These are phyloP conservation scores for Philaenus spumarius DNA, from an alignment of 1,140 invertebrate genomes.

Conservation along the genomic window DNA sequence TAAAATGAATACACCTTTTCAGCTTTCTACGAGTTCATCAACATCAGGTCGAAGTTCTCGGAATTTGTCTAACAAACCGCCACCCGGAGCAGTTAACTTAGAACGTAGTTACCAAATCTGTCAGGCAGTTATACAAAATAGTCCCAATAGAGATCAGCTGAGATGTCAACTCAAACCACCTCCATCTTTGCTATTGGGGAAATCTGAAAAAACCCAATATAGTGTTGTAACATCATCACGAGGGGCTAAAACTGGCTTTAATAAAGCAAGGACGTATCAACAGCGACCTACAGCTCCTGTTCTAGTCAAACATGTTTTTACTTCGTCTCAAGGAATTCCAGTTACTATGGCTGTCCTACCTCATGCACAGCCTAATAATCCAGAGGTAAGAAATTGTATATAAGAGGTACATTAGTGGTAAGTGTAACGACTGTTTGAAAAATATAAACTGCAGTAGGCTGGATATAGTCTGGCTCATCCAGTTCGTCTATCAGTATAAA, in stretches of 20 bases:
- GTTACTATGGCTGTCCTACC: slow-evolving; percentile 51
- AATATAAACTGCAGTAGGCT: too few relatives aligned
- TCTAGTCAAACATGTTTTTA: slow-evolving; percentile 51
- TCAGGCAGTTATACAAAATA: slow-evolving; percentile 89
- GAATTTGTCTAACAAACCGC: slow-evolving; percentile 58
- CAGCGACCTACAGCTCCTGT: slow-evolving; percentile 35
- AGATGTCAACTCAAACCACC: slow-evolving; percentile 76
- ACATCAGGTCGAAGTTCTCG: slow-evolving; percentile 40
- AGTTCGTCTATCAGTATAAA: too few relatives aligned
- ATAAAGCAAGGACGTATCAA: slow-evolving; percentile 34
- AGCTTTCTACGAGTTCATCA: too few relatives aligned
- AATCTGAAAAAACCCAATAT: slow-evolving; percentile 34
- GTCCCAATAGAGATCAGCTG: slow-evolving; percentile 80
- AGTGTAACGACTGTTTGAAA: too few relatives aligned
- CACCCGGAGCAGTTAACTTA: slow-evolving; percentile 81
- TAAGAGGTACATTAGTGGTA: too few relatives aligned
- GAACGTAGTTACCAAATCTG: slow-evolving; percentile 94
- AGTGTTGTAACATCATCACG: slow-evolving; percentile 25
- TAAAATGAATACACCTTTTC: too few relatives aligned
- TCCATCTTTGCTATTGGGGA: slow-evolving; percentile 58
- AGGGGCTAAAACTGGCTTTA: not conserved
- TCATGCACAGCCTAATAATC: slow-evolving; percentile 30
- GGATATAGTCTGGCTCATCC: too few relatives aligned
- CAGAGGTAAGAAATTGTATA: slow-evolving; percentile 27
- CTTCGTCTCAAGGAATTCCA: slow-evolving; percentile 46